Evolutionary conservation across 2,113 vertebrate species (phyloP), one percentile per base, ranked within the genome.

Genomic region (Zosterops hypoxanthus): DNA sequence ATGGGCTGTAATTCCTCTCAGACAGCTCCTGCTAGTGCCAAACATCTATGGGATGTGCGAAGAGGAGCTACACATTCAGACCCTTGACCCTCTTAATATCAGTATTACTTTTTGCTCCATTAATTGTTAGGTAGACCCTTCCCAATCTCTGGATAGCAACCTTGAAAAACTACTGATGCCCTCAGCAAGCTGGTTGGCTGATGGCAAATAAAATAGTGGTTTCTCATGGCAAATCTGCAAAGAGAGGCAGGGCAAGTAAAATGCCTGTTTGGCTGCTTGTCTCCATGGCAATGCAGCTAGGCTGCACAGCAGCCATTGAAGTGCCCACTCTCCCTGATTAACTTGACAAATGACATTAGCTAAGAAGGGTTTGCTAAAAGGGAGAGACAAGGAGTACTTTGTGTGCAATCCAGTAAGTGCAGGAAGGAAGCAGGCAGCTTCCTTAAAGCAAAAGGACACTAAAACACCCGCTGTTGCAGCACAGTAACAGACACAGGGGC

Each of bases 311-410:
- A 90, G 88, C 76, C 93, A 82, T 71, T 8, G 3, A 90, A 93
- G 77, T 86, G 77, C 83, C 86, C 92, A 91, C 88, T 95, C 90
- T 95, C 80, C 65, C 80, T 93, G 95, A 92, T 96, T 96, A 90
- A 96, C 94, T 79, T 95, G 88, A 95, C 90, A 92, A 95, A 96
- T 46, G 90, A 92, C 76, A 94, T 96, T 90, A 96, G 80, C 57
- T 60, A 71, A 95, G 88, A 66, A 61, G 80, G 65, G 61, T 71
- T 84, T 0, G 2, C 72, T 86, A 65, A 65, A 75, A 81, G 44
- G 44, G n/a, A 94, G 57, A 94, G 89, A 95, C 86, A 93, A 96
- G 80, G 44, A 93, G 65, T 8, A 89, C 92, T 96, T 94, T 93
- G 90, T 93, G 70, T 61, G 76, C 88, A 95, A 86, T 84, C 52